Percentiles rank a stretch among this genome's conserved stretches.
Evolutionary conservation across 2,888 invertebrate genomes (phyloP).

Genomic region (Petrolisthes manimaculis): DNA sequence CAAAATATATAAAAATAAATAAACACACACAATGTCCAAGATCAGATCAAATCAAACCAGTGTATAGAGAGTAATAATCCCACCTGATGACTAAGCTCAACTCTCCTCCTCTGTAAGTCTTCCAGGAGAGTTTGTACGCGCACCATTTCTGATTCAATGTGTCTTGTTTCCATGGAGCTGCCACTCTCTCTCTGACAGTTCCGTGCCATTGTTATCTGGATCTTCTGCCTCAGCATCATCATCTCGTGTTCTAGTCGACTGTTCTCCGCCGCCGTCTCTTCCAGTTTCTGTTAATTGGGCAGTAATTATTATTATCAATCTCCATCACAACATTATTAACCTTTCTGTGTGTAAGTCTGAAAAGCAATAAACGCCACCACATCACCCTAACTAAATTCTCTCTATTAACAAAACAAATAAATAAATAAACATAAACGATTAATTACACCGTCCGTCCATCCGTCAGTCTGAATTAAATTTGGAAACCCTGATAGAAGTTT

Average conservation of each 20-base stretch:
- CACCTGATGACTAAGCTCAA: conserved; percentile 87
- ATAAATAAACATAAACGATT: conserved; percentile 16
- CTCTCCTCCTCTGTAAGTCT: conserved; percentile 86
- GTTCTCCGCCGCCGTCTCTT: conserved; percentile 92
- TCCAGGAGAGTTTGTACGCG: conserved; percentile 87
- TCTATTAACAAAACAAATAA: neutral
- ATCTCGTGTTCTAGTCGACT: conserved; percentile 89
- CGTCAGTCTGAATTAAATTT: too few relatives aligned
- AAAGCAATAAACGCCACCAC: neutral
- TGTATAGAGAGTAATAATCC: too few relatives aligned
- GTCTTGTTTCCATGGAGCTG: conserved; percentile 67
- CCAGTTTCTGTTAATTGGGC: conserved; percentile 78
- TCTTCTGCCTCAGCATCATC: conserved; percentile 84
- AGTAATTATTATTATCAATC: neutral
- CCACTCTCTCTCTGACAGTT: conserved; percentile 58
- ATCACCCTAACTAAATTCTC: neutral
- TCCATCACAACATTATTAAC: neutral
- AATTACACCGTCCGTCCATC: too few relatives aligned
- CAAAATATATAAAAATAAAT: too few relatives aligned
- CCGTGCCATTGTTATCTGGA: conserved; percentile 71
- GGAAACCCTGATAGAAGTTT: too few relatives aligned
- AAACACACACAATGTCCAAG: neutral
- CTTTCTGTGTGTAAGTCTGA: neutral
- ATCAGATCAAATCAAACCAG: too few relatives aligned
- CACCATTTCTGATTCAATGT: conserved; percentile 78